Conservation (phyloP, 2,797 vertebrate species). For the Alectoris magna region DNA sequence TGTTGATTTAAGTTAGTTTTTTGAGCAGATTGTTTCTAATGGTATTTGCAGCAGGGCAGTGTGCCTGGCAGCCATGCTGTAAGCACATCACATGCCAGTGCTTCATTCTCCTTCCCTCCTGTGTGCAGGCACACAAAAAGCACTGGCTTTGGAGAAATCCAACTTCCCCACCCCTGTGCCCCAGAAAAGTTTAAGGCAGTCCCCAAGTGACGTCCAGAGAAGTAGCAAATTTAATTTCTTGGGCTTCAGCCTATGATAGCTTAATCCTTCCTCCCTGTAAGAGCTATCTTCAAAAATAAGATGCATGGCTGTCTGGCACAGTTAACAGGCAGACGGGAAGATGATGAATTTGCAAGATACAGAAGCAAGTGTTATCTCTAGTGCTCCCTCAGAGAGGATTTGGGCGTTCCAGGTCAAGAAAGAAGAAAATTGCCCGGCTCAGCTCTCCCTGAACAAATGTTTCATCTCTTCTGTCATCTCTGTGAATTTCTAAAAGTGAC, state of each 20-base stretch:
- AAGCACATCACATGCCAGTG: neutral
- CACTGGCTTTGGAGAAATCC: neutral
- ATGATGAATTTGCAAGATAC: slow-evolving; percentile 19
- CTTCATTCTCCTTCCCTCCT: neutral
- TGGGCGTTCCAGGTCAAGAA: neutral
- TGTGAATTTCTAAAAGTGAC: neutral
- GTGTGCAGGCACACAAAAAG: neutral
- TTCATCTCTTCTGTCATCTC: slow-evolving; percentile 1
- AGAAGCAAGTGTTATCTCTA: slow-evolving; percentile 4
- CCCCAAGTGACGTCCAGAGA: slow-evolving; percentile 59
- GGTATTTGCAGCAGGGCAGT: slow-evolving; percentile 20
- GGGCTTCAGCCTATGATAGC: slow-evolving; percentile 1
- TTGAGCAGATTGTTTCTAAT: slow-evolving; percentile 12
- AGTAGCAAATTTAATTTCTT: slow-evolving; percentile 42
- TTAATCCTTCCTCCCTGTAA: slow-evolving; percentile 29
- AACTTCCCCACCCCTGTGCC: neutral
- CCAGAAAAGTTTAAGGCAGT: slow-evolving; percentile 63
- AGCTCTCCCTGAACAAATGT: neutral
- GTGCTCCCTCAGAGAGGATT: neutral
- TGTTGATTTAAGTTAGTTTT: slow-evolving; percentile 37
- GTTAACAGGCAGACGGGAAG: neutral
- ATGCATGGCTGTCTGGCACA: neutral
- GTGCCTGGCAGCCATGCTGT: neutral
- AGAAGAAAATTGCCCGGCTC: neutral
- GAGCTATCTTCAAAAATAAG: slow-evolving; percentile 44